A percentile compares a stretch with the other conserved stretches of the same genome.
Conservation (phyloP, 2,888 invertebrate species). For the Trichopria drosophilae region DNA sequence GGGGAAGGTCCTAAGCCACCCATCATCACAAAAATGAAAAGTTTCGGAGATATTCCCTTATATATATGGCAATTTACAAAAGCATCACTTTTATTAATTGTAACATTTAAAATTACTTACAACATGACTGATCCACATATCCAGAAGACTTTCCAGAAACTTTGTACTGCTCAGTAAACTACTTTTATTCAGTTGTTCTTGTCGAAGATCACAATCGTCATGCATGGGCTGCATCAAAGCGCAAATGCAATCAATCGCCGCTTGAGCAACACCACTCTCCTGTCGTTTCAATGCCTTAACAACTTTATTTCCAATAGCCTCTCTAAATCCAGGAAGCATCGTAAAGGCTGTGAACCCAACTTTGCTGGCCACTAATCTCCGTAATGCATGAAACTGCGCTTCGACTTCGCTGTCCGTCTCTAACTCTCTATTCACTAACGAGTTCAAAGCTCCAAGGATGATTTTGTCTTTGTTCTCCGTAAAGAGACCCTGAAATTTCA, state of each 20-base stretch:
- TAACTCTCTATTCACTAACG: slow-evolving; percentile 75
- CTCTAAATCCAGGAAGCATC: slow-evolving; percentile 85
- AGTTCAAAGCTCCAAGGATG: slow-evolving; percentile 86
- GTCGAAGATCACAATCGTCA: slow-evolving; percentile 92
- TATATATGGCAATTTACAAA: too few species aligned
- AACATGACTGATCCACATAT: slow-evolving; percentile 94
- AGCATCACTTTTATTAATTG: slow-evolving; percentile 3
- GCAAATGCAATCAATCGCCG: slow-evolving; percentile 95
- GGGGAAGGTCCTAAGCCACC: too few species aligned
- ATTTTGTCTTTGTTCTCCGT: slow-evolving; percentile 98
- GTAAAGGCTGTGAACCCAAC: slow-evolving; percentile 97
- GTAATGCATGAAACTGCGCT: slow-evolving; percentile 91
- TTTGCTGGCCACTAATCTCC: slow-evolving; percentile 94
- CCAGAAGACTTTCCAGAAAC: slow-evolving; percentile 90
- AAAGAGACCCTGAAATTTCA: slow-evolving; percentile 82
- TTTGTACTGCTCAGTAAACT: slow-evolving; percentile 87
- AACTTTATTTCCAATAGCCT: slow-evolving; percentile 90
- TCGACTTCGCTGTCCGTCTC: slow-evolving; percentile 77
- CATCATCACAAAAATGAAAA: too few species aligned
- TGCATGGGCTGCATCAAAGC: slow-evolving; percentile 99
- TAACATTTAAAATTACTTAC: slow-evolving; percentile 62
- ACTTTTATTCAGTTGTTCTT: slow-evolving; percentile 97
- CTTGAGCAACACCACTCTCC: slow-evolving; percentile 88
- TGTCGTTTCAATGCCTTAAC: slow-evolving; percentile 86
- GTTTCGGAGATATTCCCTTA: too few species aligned